phyloP scores from a whole-genome alignment of 2,888 invertebrate species.

The Perizoma affinitatum region DNA sequence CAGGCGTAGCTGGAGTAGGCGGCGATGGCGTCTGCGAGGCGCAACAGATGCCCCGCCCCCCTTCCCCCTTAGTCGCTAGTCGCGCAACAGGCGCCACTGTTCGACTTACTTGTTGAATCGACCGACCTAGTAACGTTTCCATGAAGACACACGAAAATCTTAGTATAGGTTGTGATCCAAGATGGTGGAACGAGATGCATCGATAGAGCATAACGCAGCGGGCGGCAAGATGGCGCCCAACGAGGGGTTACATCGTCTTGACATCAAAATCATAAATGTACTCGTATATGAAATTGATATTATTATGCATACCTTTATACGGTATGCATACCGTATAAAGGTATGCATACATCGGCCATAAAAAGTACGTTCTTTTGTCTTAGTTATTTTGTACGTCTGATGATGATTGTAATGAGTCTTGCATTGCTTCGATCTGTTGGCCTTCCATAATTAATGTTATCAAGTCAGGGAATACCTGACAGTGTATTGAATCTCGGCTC shows the following conservation, averaged over 20 bases:
- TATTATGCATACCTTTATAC: too few relatives aligned
- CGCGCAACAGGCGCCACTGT: constrained; percentile 76
- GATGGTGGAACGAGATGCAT: constrained; percentile 43
- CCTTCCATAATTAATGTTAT: too few relatives aligned
- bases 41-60: constrained; percentile 78
- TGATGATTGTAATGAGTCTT: too few relatives aligned
- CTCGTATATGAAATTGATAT: neutral
- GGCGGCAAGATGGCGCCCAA: constrained; percentile 25
- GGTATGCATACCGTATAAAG: too few relatives aligned
- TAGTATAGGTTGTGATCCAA: constrained; percentile 40
- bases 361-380: too few relatives aligned
- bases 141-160: constrained; percentile 64
- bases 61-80: constrained; percentile 38
- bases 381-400: too few relatives aligned
- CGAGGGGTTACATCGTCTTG: constrained; percentile 10
- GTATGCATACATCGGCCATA: too few relatives aligned
- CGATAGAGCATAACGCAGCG: constrained; percentile 19
- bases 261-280: constrained; percentile 1
- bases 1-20: constrained; percentile 62
- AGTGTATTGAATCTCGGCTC: neutral
- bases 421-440: too few relatives aligned
- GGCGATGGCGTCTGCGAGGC: constrained; percentile 77
- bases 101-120: constrained; percentile 83
- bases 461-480: too few relatives aligned
- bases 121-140: constrained; percentile 81